Evolutionary conservation across 2,888 invertebrate genomes (phyloP).

Genomic region (Loripinus fragilis): DNA sequence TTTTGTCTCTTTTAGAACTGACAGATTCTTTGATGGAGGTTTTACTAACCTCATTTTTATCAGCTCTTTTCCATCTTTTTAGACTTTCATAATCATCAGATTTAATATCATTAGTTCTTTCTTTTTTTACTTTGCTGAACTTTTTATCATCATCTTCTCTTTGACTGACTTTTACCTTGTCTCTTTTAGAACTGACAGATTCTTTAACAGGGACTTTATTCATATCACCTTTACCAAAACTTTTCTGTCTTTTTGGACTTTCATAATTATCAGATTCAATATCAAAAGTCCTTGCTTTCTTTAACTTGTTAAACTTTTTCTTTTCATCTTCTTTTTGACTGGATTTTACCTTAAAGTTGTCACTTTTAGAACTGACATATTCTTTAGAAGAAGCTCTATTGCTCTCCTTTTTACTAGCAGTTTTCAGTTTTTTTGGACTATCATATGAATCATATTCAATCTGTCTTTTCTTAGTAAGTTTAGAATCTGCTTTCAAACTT

Average conservation of each 20-base stretch:
- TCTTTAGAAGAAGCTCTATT: not conserved
- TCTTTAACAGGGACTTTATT: not conserved
- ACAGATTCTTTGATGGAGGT: no score
- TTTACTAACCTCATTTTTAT: no score
- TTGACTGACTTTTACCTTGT: not conserved
- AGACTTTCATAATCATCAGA: not conserved
- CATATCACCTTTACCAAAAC: not conserved
- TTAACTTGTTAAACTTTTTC: not conserved
- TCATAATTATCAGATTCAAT: not conserved
- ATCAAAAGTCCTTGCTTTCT: not conserved
- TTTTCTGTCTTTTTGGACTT: not conserved
- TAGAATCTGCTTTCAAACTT: no score
- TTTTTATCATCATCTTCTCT: conserved; percentile 9
- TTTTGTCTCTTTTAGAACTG: not conserved
- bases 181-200: not conserved
- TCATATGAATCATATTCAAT: not conserved
- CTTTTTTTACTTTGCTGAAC: not conserved
- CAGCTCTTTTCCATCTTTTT: not conserved
- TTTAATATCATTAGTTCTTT: not conserved
- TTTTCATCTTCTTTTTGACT: conserved; percentile 16
- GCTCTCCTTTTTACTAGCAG: not conserved
- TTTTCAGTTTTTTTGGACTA: not conserved
- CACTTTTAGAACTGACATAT: not conserved
- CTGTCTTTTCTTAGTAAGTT: not conserved
- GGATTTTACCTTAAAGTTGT: not conserved